Evolutionary conservation across 2,888 invertebrate genomes (phyloP).

Genomic region (Bombylius major): DNA sequence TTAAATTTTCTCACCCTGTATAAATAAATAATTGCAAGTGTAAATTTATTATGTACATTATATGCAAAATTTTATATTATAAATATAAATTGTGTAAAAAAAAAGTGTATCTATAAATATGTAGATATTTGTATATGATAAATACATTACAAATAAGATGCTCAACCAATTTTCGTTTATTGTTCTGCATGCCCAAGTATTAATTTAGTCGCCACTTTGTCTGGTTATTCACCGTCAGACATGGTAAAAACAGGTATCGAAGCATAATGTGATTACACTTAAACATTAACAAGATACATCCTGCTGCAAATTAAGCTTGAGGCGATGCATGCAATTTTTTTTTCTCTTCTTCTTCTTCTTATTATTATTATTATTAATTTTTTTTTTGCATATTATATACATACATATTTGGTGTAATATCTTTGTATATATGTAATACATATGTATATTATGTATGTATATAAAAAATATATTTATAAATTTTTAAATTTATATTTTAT

Average conservation of each 20-base stretch:
- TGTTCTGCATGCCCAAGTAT: neutral
- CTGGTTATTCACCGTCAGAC: neutral
- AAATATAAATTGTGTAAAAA: too few species aligned
- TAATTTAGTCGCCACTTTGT: neutral
- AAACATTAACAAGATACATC: neutral
- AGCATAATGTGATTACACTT: neutral
- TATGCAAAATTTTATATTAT: too few species aligned
- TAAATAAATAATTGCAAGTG: too few species aligned
- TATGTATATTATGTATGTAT: too few species aligned
- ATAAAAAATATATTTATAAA: too few species aligned
- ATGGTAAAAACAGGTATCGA: neutral
- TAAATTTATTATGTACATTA: too few species aligned
- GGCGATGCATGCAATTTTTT: neutral
- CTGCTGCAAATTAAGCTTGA: neutral
- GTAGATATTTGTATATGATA: neutral
- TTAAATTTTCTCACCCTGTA: too few species aligned
- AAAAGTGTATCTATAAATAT: too few species aligned
- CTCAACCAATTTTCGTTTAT: neutral
- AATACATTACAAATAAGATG: neutral
- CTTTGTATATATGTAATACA: too few species aligned
- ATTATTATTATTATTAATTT: neutral
- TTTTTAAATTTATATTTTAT: too few species aligned
- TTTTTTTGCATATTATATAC: too few species aligned
- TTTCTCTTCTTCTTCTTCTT: neutral
- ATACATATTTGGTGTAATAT: too few species aligned